Percentiles rank a stretch among this genome's conserved stretches.
Evolutionary conservation across 2,888 invertebrate genomes (phyloP).

Genomic region (Lepidocyrtoides sp.): DNA sequence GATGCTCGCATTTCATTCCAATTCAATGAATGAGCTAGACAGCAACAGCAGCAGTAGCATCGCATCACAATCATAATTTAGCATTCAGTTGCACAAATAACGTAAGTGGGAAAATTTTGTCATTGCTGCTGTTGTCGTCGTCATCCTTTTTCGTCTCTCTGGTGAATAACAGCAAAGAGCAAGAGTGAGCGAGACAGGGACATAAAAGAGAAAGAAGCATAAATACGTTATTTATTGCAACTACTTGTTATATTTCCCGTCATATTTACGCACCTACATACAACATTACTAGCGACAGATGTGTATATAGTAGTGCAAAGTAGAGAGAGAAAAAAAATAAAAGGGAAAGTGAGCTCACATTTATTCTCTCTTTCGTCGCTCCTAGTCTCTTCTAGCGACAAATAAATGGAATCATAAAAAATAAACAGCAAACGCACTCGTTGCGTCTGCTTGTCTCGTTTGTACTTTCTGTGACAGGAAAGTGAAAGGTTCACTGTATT

Average conservation of each 20-base stretch:
- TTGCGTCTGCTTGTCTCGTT: neutral
- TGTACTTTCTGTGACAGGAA: slow-evolving; percentile 5
- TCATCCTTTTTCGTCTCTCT: neutral
- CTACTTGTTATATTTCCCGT: slow-evolving; percentile 23
- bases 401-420: slow-evolving; percentile 9
- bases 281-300: neutral
- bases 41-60: neutral
- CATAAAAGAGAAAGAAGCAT: neutral
- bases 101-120: neutral
- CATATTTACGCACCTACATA: slow-evolving; percentile 5
- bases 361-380: neutral
- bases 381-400: slow-evolving; percentile 4
- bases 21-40: too few species aligned
- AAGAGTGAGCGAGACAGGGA: neutral
- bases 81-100: slow-evolving; percentile 9
- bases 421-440: neutral
- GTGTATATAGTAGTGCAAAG: neutral
- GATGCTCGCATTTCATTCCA: neutral
- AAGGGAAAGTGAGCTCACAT: slow-evolving; percentile 15
- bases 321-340: neutral
- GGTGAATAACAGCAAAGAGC: neutral
- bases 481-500: slow-evolving; percentile 16
- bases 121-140: neutral
- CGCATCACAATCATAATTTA: neutral
- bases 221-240: slow-evolving; percentile 42